Evolutionary conservation across 2,888 invertebrate genomes (phyloP).

Genomic region (Agriopis marginaria): DNA sequence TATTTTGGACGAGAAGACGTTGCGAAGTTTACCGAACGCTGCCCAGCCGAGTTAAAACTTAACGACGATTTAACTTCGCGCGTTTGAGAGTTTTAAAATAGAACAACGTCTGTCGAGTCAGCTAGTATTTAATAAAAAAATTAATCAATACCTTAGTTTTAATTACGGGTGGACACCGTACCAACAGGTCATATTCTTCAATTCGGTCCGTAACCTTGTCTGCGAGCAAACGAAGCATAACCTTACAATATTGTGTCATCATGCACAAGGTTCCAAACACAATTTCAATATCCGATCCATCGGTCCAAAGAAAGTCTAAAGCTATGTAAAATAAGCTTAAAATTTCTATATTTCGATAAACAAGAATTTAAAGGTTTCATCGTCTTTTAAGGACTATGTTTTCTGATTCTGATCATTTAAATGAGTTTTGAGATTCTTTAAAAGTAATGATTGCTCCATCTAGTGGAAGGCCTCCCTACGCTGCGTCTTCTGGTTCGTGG

Average conservation of each 20-base stretch:
- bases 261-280: conserved; percentile 7
- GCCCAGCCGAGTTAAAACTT: no score
- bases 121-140: not conserved
- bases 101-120: no score
- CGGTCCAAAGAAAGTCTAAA: not conserved
- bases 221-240: conserved; percentile 10
- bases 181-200: conserved; percentile 22
- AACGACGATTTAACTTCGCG: no score
- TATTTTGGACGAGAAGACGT: no score
- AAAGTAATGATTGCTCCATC: no score
- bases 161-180: conserved; percentile 12
- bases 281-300: conserved; percentile 9
- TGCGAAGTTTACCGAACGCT: no score
- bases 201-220: conserved; percentile 21
- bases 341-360: not conserved
- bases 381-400: no score
- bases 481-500: no score
- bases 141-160: not conserved
- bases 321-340: not conserved
- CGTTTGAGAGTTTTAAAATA: no score
- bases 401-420: no score
- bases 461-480: no score
- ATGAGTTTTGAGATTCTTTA: no score
- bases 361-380: not conserved
- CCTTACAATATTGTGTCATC: conserved; percentile 25